A percentile compares a stretch with the other conserved stretches of the same genome.
Evolutionary conservation across 2,888 invertebrate genomes (phyloP).

Genomic region (Choristoneura rosaceana): DNA sequence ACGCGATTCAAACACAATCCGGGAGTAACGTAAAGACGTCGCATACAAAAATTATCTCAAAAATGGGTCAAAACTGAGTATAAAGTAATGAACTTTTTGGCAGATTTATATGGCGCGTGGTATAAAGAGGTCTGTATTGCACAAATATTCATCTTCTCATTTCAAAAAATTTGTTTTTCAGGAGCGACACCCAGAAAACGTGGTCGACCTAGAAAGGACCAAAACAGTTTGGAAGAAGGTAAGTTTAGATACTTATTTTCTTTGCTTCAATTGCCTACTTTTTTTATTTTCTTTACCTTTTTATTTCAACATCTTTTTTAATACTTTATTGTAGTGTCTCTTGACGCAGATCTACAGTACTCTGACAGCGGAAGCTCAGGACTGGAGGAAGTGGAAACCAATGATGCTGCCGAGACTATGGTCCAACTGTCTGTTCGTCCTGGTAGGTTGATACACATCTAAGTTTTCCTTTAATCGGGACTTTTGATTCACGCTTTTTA

Average conservation of each 20-base stretch:
- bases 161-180: constrained; percentile 41
- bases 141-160: no score
- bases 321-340: constrained; percentile 33
- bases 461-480: neutral
- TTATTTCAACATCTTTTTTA: constrained; percentile 20
- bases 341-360: constrained; percentile 75
- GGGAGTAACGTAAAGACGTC: no score
- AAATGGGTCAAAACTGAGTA: no score
- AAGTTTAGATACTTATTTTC: constrained; percentile 48
- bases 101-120: no score
- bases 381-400: constrained; percentile 83
- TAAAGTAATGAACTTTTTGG: no score
- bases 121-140: no score
- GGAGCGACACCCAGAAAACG: constrained; percentile 77
- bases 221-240: constrained; percentile 91
- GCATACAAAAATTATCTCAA: no score
- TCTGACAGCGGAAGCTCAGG: constrained; percentile 83
- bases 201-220: constrained; percentile 82
- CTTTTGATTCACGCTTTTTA: no score
- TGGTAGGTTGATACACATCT: constrained; percentile 54
- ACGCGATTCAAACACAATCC: no score
- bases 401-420: constrained; percentile 91
- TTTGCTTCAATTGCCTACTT: neutral
- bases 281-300: constrained; percentile 18
- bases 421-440: constrained; percentile 86